phyloP scores from a whole-genome alignment of 2,888 invertebrate genomes.

The Cheilosia vernalis region DNA sequence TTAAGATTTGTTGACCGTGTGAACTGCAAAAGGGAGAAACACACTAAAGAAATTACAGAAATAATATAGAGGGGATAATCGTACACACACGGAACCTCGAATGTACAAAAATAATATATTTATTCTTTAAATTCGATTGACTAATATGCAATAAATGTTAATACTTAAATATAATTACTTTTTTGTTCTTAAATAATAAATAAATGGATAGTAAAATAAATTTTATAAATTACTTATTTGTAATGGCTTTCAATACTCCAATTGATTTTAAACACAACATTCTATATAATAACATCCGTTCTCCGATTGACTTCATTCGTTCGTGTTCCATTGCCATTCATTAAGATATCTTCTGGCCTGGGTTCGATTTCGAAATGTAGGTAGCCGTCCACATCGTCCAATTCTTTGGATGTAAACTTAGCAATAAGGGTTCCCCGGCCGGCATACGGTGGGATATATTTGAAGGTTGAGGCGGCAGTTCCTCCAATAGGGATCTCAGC shows the following conservation, averaged over 20 bases:
- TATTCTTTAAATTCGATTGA: conserved; percentile 34
- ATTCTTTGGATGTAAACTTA: conserved; percentile 93
- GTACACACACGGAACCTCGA: no score
- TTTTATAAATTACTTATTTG: conserved; percentile 27
- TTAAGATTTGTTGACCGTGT: no score
- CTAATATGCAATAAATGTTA: conserved; percentile 11
- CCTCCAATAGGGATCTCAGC: conserved; percentile 86
- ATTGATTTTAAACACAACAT: neutral
- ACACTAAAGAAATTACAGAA: no score
- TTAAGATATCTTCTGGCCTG: conserved; percentile 80
- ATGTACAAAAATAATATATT: conserved; percentile 19
- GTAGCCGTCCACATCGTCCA: conserved; percentile 95
- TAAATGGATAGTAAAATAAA: conserved; percentile 27
- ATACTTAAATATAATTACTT: conserved; percentile 31
- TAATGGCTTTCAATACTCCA: conserved; percentile 33
- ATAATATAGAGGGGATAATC: no score
- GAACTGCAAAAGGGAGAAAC: no score
- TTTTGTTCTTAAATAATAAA: conserved; percentile 25
- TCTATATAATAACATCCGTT: conserved; percentile 80
- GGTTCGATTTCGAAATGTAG: conserved; percentile 88
- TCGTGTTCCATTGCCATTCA: conserved; percentile 77
- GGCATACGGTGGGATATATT: conserved; percentile 89
- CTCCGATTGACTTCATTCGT: conserved; percentile 80
- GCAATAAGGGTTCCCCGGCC: conserved; percentile 93
- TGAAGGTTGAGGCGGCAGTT: conserved; percentile 89